Base-by-base conservation (phyloP, 1,140 invertebrate species). In the Brachionus rotundiformis region DNA sequence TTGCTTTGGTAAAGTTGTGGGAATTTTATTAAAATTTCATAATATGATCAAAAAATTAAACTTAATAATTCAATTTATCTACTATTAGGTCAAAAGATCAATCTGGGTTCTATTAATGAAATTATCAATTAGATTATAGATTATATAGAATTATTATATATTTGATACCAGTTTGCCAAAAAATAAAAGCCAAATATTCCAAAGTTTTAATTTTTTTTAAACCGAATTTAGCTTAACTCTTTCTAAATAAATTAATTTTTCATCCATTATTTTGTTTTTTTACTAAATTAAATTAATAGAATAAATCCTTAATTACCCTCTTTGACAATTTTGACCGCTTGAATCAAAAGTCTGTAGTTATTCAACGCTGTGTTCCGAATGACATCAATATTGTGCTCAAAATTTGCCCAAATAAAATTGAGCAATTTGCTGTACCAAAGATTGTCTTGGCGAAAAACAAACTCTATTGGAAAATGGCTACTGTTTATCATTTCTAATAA, bases 381-480 rank as follows among this genome's bases (percentile, higher is more conserved):
- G 8, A 73, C 68, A 27, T 73, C 68, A 73, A 73, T 25, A 73
- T 23, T 73, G n/a, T 44, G 33, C 3, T 73, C 68, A 29, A 73
- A 73, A 44, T 73, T 36, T 25, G 68, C 44, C 39, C 68, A 44
- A 41, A 73, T 27, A 44, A 44, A 73, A 73, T 44, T 25, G 1
- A 73, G 11, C 25, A 73, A 44, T 27, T 73, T 73, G 29, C 13
- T 73, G 25, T 44, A 73, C 68, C 68, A 73, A 8, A 68, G 6
- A 39, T 13, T 25, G 8, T 73, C 68, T 8, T 3, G 3, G 6
- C 23, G 4, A 44, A 44, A 73, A 29, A 73, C 13, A 41, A 1
- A 2, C n/a, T 44, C 68, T 11, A 44, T 3, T 3, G 39, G 10
- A 13, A 6, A 23, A 44, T 25, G 6, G 10, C 44, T 23, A 0